phyloP scores from a whole-genome alignment of 1,140 invertebrate genomes.

The Trichogramma pretiosum region DNA sequence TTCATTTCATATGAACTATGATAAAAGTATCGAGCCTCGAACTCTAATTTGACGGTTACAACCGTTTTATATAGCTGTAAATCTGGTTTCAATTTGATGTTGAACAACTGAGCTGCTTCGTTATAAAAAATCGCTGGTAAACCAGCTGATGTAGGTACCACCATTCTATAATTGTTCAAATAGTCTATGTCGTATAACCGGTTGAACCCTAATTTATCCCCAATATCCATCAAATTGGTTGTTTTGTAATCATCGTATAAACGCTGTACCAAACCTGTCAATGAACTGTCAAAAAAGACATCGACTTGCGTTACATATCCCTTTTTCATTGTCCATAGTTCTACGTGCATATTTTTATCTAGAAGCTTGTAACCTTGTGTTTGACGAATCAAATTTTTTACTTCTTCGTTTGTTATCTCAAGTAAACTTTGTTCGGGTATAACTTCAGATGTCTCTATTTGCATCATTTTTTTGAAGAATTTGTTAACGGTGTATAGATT shows the following conservation, averaged over 20 bases:
- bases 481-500: constrained; percentile 9
- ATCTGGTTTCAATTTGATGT: constrained; percentile 21
- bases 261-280: constrained; percentile 17
- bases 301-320: constrained; percentile 3
- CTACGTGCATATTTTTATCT: constrained; percentile 19
- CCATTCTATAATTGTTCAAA: constrained; percentile 25
- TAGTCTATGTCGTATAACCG: constrained; percentile 21
- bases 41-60: constrained; percentile 10
- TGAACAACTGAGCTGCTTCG: constrained; percentile 24
- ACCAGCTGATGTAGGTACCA: constrained; percentile 40
- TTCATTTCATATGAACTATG: constrained; percentile 32
- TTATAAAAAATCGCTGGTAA: constrained; percentile 32
- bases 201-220: constrained; percentile 7
- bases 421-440: not conserved
- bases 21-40: constrained; percentile 24
- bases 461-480: not conserved
- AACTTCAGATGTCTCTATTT: no score
- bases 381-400: constrained; percentile 15
- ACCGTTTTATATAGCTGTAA: not conserved
- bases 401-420: constrained; percentile 15
- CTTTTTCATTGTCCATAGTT: constrained; percentile 15
- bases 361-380: constrained; percentile 14
- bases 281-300: constrained; percentile 9
- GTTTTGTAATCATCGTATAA: constrained; percentile 14
- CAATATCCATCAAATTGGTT: constrained; percentile 6